These are phyloP conservation scores for Ciconia stormi DNA, from an alignment of 2,113 vertebrate genomes.

Conservation along the genomic window DNA sequence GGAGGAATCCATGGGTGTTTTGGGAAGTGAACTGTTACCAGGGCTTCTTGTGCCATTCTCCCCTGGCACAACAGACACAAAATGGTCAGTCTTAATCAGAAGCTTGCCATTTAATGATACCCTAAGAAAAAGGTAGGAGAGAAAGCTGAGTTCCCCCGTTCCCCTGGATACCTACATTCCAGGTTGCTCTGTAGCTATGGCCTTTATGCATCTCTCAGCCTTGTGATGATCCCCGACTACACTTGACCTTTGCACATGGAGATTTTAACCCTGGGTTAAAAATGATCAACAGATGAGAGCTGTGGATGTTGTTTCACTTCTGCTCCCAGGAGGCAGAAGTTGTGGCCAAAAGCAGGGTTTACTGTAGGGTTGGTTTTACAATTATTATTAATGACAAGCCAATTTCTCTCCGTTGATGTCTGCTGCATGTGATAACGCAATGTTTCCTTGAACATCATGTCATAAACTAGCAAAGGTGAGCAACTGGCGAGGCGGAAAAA, in stretches of 20 bases:
- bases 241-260: neutral
- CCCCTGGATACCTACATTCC: neutral
- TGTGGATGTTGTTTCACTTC: neutral
- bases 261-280: neutral
- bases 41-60: neutral
- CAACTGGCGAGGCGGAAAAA: conserved; percentile 29
- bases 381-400: conserved; percentile 19
- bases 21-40: neutral
- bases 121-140: neutral
- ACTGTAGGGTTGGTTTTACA: conserved; percentile 23
- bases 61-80: neutral
- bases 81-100: neutral
- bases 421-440: conserved; percentile 38
- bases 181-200: neutral
- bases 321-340: neutral
- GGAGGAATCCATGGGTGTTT: neutral
- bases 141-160: neutral
- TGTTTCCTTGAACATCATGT: conserved; percentile 6
- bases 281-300: neutral
- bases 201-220: neutral
- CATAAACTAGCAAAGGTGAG: conserved; percentile 46
- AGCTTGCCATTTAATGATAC: neutral
- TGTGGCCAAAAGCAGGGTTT: neutral
- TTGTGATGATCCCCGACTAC: neutral
- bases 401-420: conserved; percentile 19